phyloP scores from a whole-genome alignment of 2,113 vertebrate species.

The Pygoscelis adeliae region DNA sequence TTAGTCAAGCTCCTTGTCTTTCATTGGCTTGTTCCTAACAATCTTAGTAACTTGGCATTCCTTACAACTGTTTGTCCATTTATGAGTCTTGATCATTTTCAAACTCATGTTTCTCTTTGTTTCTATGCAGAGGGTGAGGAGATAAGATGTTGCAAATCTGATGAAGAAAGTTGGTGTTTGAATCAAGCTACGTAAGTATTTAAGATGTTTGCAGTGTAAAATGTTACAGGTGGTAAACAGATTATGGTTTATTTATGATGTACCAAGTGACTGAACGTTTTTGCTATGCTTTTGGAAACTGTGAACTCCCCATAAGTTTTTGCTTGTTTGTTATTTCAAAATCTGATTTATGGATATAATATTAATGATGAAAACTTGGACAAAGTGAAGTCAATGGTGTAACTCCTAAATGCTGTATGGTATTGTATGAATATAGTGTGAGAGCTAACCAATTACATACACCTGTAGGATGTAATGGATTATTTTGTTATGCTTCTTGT shows the following conservation, averaged over 20 bases:
- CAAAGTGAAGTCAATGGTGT: neutral
- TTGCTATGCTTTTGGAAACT: neutral
- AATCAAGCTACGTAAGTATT: neutral
- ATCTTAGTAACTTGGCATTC: neutral
- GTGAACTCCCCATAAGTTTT: neutral
- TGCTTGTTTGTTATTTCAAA: neutral
- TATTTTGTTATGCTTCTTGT: neutral
- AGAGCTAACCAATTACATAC: neutral
- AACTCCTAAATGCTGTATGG: neutral
- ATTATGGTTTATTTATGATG: neutral
- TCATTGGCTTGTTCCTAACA: neutral
- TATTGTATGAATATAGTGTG: neutral
- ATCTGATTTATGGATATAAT: neutral
- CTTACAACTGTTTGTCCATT: neutral
- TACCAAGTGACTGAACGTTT: neutral
- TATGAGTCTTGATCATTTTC: neutral
- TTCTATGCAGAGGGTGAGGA: neutral
- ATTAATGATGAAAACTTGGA: neutral
- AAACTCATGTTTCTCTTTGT: neutral
- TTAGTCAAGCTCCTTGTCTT: neutral
- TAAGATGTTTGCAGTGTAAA: neutral
- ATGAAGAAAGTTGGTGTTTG: neutral
- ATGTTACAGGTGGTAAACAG: neutral
- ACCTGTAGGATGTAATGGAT: neutral
- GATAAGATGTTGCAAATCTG: neutral